A percentile compares a stretch with the other conserved stretches of the same genome.
phyloP scores from a whole-genome alignment of 1,140 invertebrate genomes.

The Magallana angulata region DNA sequence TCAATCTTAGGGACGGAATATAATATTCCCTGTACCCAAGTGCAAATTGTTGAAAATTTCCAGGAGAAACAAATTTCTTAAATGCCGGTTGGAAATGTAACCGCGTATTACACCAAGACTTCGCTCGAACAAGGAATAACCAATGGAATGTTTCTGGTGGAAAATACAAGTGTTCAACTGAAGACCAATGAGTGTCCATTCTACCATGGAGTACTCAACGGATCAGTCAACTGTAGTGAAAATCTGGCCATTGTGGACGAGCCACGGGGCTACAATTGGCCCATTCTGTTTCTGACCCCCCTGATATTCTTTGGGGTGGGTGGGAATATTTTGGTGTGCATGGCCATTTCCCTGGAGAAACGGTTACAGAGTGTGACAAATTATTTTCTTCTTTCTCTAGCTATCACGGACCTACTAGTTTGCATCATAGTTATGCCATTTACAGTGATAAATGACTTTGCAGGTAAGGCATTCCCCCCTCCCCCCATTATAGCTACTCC shows the following conservation, averaged over 20 bases:
- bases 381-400: conserved; percentile 95
- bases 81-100: conserved; percentile 36
- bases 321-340: conserved; percentile 97
- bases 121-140: background rate
- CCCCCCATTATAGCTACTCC: too few relatives aligned
- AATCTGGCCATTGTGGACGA: background rate
- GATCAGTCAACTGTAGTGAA: background rate
- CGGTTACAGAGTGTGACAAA: conserved; percentile 95
- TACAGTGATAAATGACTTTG: conserved; percentile 81
- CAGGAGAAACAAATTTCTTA: conserved; percentile 10
- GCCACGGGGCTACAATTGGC: conserved; percentile 67
- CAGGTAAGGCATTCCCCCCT: conserved; percentile 81
- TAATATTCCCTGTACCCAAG: background rate
- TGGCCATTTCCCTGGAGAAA: conserved; percentile 96
- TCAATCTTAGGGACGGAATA: too few relatives aligned
- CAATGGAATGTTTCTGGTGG: conserved; percentile 35
- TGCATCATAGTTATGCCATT: conserved; percentile 88
- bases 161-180: background rate
- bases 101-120: background rate
- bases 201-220: background rate
- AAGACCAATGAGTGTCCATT: background rate
- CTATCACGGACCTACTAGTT: conserved; percentile 96
- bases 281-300: conserved; percentile 69
- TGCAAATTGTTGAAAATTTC: background rate
- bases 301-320: conserved; percentile 81